Conservation (phyloP, 1,140 invertebrate species). For the Orius laevigatus region DNA sequence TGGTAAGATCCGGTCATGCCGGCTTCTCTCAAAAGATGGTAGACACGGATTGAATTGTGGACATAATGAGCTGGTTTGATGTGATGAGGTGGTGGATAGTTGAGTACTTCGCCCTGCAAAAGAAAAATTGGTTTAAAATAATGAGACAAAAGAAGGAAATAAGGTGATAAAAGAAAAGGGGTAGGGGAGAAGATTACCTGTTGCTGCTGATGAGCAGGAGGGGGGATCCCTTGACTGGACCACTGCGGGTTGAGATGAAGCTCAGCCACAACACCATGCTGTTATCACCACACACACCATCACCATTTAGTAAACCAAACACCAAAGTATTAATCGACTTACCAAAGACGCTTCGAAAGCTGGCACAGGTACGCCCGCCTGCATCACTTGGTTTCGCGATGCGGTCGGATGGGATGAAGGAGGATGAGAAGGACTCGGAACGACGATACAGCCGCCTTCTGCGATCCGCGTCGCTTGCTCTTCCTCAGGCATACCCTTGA, state of each 20-base stretch:
- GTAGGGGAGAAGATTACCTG: constrained; percentile 38
- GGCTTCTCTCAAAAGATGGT: constrained; percentile 53
- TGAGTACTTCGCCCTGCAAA: constrained; percentile 42
- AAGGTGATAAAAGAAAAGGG: constrained; percentile 7
- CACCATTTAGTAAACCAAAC: constrained; percentile 8
- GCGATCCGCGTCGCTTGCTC: background rate
- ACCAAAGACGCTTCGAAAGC: constrained; percentile 51
- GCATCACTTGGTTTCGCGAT: constrained; percentile 25
- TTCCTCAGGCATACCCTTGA: background rate
- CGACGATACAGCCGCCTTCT: constrained; percentile 34
- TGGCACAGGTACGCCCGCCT: constrained; percentile 36
- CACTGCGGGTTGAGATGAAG: constrained; percentile 25
- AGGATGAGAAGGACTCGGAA: constrained; percentile 36
- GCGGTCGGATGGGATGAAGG: constrained; percentile 11
- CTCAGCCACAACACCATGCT: constrained; percentile 26
- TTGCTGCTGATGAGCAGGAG: constrained; percentile 62
- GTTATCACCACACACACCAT: constrained; percentile 18
- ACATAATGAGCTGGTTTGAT: constrained; percentile 33
- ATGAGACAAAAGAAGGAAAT: background rate
- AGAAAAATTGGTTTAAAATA: background rate
- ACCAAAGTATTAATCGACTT: constrained; percentile 28
- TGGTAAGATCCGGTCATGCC: constrained; percentile 27
- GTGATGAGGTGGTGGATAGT: constrained; percentile 30
- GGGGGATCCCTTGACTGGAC: constrained; percentile 40
- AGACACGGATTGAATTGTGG: constrained; percentile 37